Conservation (phyloP, 2,888 invertebrate genomes). For the Pteria penguin region DNA sequence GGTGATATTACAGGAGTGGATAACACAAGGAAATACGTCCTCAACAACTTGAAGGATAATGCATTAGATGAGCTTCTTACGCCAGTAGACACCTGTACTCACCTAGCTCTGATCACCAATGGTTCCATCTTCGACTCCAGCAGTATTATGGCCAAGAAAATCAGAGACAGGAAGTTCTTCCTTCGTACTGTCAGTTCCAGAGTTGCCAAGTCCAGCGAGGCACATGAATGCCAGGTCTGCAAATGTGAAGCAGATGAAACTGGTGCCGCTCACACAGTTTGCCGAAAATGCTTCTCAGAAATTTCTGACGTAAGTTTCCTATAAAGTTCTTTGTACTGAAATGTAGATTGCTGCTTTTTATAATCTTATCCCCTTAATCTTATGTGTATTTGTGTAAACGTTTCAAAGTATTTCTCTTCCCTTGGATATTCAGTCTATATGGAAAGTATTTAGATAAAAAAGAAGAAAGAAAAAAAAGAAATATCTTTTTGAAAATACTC, state of each 20-base stretch:
- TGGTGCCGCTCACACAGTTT: conserved; percentile 79
- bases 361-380: neutral
- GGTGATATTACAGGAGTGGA: conserved; percentile 40
- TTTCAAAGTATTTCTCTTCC: too few relatives aligned
- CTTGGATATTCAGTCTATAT: too few relatives aligned
- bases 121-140: conserved; percentile 86
- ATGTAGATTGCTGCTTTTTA: neutral
- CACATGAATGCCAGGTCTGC: conserved; percentile 80
- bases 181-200: conserved; percentile 77
- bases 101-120: conserved; percentile 85
- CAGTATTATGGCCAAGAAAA: conserved; percentile 54
- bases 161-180: conserved; percentile 74
- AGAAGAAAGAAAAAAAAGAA: too few relatives aligned
- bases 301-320: conserved; percentile 50
- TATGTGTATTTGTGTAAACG: too few relatives aligned
- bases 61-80: conserved; percentile 81
- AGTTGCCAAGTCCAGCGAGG: conserved; percentile 72
- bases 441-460: too few relatives aligned
- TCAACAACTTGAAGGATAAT: conserved; percentile 82
- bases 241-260: conserved; percentile 79
- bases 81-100: conserved; percentile 82
- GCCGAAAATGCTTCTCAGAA: conserved; percentile 67
- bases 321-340: neutral
- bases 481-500: too few relatives aligned
- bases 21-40: conserved; percentile 31